Evolutionary conservation across 1,140 invertebrate genomes (phyloP).

Genomic region (Maconellicoccus hirsutus): DNA sequence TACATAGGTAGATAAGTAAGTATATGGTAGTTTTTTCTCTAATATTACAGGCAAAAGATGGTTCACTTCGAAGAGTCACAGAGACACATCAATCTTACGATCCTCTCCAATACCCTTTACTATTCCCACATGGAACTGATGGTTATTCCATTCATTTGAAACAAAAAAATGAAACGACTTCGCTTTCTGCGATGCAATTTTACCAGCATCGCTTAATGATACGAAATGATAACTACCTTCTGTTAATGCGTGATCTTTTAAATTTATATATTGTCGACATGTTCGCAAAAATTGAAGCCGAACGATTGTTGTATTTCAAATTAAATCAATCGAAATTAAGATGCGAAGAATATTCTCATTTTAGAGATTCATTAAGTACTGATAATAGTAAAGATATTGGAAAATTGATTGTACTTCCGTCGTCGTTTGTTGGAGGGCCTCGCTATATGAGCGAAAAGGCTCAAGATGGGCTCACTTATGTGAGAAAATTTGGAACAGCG

Average conservation of each 20-base stretch:
- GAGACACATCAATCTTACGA: constrained; percentile 34
- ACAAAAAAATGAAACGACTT: no score
- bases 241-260: constrained; percentile 30
- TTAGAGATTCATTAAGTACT: constrained; percentile 32
- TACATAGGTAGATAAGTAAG: no score
- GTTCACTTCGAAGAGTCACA: constrained; percentile 25
- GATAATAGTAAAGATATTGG: constrained; percentile 1
- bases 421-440: constrained; percentile 36
- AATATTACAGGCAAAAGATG: no score
- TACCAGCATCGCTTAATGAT: constrained; percentile 31
- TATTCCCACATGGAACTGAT: constrained; percentile 32
- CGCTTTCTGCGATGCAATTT: constrained; percentile 26
- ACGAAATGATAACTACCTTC: constrained; percentile 26
- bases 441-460: constrained; percentile 37
- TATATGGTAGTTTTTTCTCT: no score
- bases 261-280: constrained; percentile 34
- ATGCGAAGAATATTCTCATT: constrained; percentile 37
- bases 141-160: constrained; percentile 29
- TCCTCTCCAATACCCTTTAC: constrained; percentile 35
- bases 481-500: constrained; percentile 31
- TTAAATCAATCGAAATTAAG: constrained; percentile 38
- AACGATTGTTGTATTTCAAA: constrained; percentile 35
- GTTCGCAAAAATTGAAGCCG: constrained; percentile 39
- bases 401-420: constrained; percentile 35
- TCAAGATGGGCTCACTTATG: constrained; percentile 37